Base-by-base conservation (phyloP, 2,888 invertebrate species). In the Pyrgus malvae region DNA sequence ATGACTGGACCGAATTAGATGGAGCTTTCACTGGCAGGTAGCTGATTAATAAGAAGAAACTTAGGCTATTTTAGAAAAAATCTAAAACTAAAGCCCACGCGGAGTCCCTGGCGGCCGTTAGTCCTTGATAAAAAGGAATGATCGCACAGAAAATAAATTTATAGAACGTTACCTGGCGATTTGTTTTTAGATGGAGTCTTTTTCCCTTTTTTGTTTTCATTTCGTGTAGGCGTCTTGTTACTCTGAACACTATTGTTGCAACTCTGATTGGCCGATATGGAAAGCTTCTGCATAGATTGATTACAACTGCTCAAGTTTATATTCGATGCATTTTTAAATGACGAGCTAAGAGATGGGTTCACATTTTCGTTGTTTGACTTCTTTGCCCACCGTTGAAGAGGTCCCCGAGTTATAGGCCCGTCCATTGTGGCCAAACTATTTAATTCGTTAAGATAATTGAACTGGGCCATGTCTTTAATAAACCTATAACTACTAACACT, bases 381-480 rank as follows among this genome's bases (percentile, higher is more conserved):
- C 68, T 94, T 95, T 65, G 95, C 94, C 95, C 95, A 96, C 48
- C 96, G 91, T 25, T 96, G 95, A 38, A 92, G 82, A 12, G 96
- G 96, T 0, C 96, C 96, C 68, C 93, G 93, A 7, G 93, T 94
- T 67, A 96, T 90, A 27, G 95, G 94, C 0, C 96, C 95, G 67
- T 96, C 96, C 92, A 96, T 92, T 56, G 93, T 93, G 16, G 95
- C 89, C 54, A 95, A 91, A 88, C 92, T 95, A 66, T 94, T 95
- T 59, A 96, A 88, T 82, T 96, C 96, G 78, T 95, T 95, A 65
- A 95, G 89, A 78, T 94, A 96, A 72, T 94, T 94, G 71, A 96
- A 94, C 70, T 96, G 95, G 40, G 95, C 92, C 96, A 96, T 96
- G 61, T 51, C 73, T 45, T 17, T 44, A 8, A 11, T 31, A 40